Evolutionary conservation across 2,888 invertebrate species (phyloP).

Genomic region (Macaria liturata): DNA sequence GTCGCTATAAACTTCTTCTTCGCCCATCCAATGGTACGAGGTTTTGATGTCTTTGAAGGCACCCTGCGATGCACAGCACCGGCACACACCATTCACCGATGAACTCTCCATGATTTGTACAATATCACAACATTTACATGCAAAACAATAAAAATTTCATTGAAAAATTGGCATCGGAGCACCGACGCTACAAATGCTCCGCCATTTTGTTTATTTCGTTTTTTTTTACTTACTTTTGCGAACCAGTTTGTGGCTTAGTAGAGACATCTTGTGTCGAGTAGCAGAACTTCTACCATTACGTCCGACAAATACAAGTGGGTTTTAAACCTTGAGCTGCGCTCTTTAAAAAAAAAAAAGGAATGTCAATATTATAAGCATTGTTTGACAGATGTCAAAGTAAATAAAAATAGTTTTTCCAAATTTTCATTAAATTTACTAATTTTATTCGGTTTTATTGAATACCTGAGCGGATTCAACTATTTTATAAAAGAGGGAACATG

Average conservation of each 20-base stretch:
- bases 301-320: too few relatives aligned
- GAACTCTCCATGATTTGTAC: conserved; percentile 55
- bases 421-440: too few relatives aligned
- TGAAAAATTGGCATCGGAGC: conserved; percentile 32
- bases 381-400: too few relatives aligned
- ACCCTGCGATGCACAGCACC: conserved; percentile 75
- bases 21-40: conserved; percentile 73
- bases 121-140: conserved; percentile 45
- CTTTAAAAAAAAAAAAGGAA: too few relatives aligned
- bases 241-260: not conserved
- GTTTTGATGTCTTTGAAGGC: conserved; percentile 68
- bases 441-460: too few relatives aligned
- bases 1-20: conserved; percentile 69
- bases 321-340: too few relatives aligned
- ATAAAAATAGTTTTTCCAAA: too few relatives aligned
- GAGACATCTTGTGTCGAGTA: conserved; percentile 21
- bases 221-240: conserved; percentile 2
- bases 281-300: not conserved
- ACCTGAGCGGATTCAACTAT: too few relatives aligned
- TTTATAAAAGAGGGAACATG: conserved; percentile 40
- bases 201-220: conserved; percentile 58
- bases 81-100: conserved; percentile 63
- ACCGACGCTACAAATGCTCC: conserved; percentile 54
- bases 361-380: too few relatives aligned
- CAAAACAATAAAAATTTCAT: conserved; percentile 26